Conservation (phyloP, 1,140 invertebrate genomes). For the Arion vulgaris region DNA sequence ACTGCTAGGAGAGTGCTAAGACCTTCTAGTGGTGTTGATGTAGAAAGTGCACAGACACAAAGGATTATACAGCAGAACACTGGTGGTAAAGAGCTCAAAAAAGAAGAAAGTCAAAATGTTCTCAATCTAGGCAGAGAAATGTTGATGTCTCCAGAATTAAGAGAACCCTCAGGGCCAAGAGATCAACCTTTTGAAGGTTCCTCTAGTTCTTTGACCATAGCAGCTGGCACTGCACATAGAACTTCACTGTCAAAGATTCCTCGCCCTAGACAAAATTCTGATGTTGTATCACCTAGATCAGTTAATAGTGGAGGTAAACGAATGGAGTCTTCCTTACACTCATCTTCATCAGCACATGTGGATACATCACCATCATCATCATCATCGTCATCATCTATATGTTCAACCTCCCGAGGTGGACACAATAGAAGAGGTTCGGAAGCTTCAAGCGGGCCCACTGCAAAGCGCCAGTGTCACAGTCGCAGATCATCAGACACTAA, state of each 20-base stretch:
- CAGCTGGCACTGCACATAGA: background rate
- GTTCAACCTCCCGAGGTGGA: background rate
- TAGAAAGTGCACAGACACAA: constrained; percentile 11
- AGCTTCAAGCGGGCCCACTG: background rate
- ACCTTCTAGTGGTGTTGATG: background rate
- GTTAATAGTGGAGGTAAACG: background rate
- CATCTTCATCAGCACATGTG: constrained; percentile 13
- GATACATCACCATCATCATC: constrained; percentile 21
- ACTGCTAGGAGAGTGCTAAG: background rate
- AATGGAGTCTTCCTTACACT: background rate
- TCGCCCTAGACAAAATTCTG: constrained; percentile 19
- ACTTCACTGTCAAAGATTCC: constrained; percentile 36
- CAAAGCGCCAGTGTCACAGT: constrained; percentile 5
- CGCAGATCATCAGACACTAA: constrained; percentile 32
- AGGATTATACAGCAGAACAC: constrained; percentile 14
- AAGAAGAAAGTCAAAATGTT: constrained; percentile 62
- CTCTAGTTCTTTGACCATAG: background rate
- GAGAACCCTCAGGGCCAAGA: background rate
- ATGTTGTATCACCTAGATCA: background rate
- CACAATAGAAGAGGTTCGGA: constrained; percentile 21
- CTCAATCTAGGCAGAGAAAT: constrained; percentile 58
- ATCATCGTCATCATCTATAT: constrained; percentile 18
- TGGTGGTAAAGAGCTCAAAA: constrained; percentile 49
- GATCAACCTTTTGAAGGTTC: background rate
- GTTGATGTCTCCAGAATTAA: constrained; percentile 45